Evolutionary conservation across 2,888 invertebrate species (phyloP).

Genomic region (Drosophila seclusa): DNA sequence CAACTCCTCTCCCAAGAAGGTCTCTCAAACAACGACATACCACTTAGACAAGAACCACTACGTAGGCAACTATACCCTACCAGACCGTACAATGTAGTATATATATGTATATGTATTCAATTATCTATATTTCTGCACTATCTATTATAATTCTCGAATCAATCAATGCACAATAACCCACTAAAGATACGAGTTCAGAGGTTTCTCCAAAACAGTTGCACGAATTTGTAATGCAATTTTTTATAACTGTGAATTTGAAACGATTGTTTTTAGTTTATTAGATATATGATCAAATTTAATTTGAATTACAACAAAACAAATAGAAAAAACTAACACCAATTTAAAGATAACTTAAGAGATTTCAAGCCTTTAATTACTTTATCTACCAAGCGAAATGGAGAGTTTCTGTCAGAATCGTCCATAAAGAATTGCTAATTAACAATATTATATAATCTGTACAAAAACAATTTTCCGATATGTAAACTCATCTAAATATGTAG

Average conservation of each 20-base stretch:
- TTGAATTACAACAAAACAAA: conserved; percentile 64
- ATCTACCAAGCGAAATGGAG: conserved; percentile 69
- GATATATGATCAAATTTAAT: conserved; percentile 46
- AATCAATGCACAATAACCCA: conserved; percentile 20
- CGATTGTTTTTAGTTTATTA: conserved; percentile 47
- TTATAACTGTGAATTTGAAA: conserved; percentile 41
- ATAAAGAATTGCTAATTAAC: conserved; percentile 48
- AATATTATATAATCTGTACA: conserved; percentile 18
- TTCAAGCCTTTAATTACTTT: conserved; percentile 81
- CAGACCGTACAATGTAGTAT: conserved; percentile 42
- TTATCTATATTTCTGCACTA: conserved; percentile 11
- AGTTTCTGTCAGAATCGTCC: conserved; percentile 61
- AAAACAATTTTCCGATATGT: conserved; percentile 25
- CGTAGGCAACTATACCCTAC: conserved; percentile 46
- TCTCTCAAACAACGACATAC: conserved; percentile 79
- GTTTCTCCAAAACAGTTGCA: conserved; percentile 55
- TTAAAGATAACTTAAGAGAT: conserved; percentile 39
- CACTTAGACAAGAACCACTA: conserved; percentile 54
- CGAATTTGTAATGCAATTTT: conserved; percentile 67
- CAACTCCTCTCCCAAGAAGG: conserved; percentile 76
- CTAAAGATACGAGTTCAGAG: conserved; percentile 36
- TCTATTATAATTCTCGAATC: conserved; percentile 4
- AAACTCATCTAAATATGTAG: conserved; percentile 38
- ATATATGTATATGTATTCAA: conserved; percentile 15
- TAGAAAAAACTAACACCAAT: conserved; percentile 65